Evolutionary conservation across 2,888 invertebrate genomes (phyloP).

Genomic region (Celastrina argiolus): DNA sequence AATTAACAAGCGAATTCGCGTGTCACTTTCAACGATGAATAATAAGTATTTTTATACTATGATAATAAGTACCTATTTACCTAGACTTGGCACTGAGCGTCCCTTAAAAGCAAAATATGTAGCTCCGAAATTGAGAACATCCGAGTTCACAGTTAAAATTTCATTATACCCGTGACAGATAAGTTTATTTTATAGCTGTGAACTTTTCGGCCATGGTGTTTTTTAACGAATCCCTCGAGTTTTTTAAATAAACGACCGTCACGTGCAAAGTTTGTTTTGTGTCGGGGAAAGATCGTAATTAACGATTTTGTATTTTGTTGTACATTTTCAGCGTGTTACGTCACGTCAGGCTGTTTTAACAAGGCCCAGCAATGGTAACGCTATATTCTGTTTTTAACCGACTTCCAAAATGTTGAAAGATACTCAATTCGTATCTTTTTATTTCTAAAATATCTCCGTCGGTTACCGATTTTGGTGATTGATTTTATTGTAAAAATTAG

Average conservation of each 20-base stretch:
- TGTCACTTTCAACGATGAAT: too few species aligned
- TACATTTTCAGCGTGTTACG: not conserved
- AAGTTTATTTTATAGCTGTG: constrained; percentile 19
- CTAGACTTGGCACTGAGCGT: not conserved
- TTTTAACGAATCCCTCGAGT: constrained; percentile 20
- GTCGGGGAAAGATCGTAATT: constrained; percentile 8
- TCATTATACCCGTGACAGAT: constrained; percentile 19
- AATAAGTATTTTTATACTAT: too few species aligned
- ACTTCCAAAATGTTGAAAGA: too few species aligned
- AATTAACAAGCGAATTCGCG: too few species aligned
- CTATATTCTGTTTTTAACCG: too few species aligned
- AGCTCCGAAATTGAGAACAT: constrained; percentile 12
- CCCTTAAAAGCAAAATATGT: not conserved
- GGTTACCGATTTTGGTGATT: too few species aligned
- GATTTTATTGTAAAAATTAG: too few species aligned
- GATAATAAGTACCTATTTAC: not conserved
- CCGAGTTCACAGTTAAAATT: not conserved
- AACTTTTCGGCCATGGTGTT: constrained; percentile 19
- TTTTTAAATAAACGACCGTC: constrained; percentile 20
- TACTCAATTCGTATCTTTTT: too few species aligned
- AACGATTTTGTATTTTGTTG: constrained; percentile 11
- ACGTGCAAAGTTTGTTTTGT: constrained; percentile 15
- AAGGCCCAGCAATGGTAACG: too few species aligned
- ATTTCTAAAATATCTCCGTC: too few species aligned
- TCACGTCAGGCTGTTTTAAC: not conserved